These are phyloP conservation scores for Halictus quadricinctus DNA, from an alignment of 2,888 invertebrate genomes.

Conservation along the genomic window DNA sequence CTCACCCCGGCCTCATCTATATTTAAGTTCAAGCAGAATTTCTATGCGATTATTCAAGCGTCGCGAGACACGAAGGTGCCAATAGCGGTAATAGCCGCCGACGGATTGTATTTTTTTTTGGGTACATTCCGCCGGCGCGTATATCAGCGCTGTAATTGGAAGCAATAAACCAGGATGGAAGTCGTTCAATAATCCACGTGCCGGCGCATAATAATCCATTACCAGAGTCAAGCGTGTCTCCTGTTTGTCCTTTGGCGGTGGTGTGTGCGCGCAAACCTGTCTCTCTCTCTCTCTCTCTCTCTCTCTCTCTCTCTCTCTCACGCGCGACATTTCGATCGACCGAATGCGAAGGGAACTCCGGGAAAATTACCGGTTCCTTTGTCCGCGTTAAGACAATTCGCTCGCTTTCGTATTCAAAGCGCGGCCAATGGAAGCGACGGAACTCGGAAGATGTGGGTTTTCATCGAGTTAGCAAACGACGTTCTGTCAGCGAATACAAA, in stretches of 20 bases:
- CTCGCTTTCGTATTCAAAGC: slow-evolving; percentile 64
- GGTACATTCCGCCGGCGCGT: not conserved
- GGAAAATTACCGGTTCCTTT: slow-evolving; percentile 66
- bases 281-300: not conserved
- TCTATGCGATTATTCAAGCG: not conserved
- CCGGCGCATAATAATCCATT: not conserved
- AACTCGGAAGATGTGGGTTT: slow-evolving; percentile 70
- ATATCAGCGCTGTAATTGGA: slow-evolving; percentile 5
- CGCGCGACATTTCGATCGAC: slow-evolving; percentile 35
- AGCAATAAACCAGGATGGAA: not conserved
- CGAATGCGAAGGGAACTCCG: slow-evolving; percentile 15
- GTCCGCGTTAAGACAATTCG: slow-evolving; percentile 66
- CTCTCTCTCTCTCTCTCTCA: not conserved
- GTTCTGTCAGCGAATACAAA: slow-evolving; percentile 69
- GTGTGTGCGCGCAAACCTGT: not conserved
- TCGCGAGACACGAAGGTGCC: not conserved
- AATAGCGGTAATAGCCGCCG: not conserved
- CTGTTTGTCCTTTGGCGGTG: not conserved
- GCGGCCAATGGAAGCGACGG: slow-evolving; percentile 55
- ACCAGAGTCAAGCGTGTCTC: slow-evolving; percentile 3
- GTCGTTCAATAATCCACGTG: slow-evolving; percentile 11
- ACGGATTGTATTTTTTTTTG: not conserved
- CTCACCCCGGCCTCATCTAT: not conserved
- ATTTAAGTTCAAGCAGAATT: not conserved
- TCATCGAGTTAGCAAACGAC: slow-evolving; percentile 72